Percentiles rank a stretch among this genome's conserved stretches.
phyloP scores from a whole-genome alignment of 1,140 invertebrate species.

The Bursaphelenchus mucronatus region DNA sequence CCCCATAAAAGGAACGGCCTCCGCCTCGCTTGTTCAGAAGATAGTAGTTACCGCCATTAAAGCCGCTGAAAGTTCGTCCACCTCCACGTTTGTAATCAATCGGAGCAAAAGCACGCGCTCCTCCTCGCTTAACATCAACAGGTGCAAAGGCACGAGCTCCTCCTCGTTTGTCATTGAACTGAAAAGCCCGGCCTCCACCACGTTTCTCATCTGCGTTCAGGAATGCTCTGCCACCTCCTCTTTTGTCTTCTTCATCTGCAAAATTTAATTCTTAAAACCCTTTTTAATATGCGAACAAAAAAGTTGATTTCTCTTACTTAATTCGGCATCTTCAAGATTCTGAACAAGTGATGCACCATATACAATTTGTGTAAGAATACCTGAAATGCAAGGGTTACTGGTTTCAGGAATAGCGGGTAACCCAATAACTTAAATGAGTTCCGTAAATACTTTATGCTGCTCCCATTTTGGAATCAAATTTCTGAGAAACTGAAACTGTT shows the following conservation, averaged over 20 bases:
- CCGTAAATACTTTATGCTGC: no score
- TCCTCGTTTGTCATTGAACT: neutral
- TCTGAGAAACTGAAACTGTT: no score
- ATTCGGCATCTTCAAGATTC: conserved; percentile 2
- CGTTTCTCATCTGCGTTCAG: conserved; percentile 13
- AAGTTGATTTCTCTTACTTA: conserved; percentile 1
- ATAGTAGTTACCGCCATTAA: neutral
- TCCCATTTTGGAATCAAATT: no score
- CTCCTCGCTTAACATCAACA: conserved; percentile 1
- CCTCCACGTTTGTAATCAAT: neutral
- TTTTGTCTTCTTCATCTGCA: conserved; percentile 2
- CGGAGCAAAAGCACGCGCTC: conserved; percentile 3
- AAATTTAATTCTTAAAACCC: neutral
- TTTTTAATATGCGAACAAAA: neutral
- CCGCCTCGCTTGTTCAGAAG: conserved; percentile 4
- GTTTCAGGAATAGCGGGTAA: neutral
- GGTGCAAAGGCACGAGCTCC: conserved; percentile 3
- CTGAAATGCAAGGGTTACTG: neutral
- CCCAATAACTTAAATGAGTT: no score
- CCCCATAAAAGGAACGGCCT: conserved; percentile 14
- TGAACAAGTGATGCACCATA: neutral
- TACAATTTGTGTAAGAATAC: neutral
- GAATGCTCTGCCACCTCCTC: neutral
- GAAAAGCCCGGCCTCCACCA: conserved; percentile 2
- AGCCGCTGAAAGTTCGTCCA: neutral